A percentile compares a stretch with the other conserved stretches of the same genome.
phyloP scores from a whole-genome alignment of 2,888 invertebrate species.

The Seira sanloemensis region DNA sequence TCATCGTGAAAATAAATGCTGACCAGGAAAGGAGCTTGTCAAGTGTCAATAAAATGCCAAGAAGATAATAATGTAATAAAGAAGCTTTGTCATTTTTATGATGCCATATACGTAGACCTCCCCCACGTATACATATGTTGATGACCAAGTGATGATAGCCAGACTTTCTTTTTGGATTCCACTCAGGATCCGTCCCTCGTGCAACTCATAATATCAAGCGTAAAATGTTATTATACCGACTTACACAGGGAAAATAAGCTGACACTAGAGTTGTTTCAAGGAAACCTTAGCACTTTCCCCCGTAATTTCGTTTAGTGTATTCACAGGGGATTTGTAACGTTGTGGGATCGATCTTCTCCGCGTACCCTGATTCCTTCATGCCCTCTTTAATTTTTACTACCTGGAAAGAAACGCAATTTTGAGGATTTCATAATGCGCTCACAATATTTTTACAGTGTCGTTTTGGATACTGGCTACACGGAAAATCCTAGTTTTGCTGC shows the following conservation, averaged over 20 bases:
- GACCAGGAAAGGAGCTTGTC: constrained; percentile 7
- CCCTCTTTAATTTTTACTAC: too few relatives aligned
- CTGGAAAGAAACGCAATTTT: too few relatives aligned
- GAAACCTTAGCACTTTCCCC: neutral
- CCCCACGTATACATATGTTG: too few relatives aligned
- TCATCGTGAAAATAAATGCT: constrained; percentile 5
- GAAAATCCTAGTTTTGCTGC: too few relatives aligned
- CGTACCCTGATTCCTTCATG: too few relatives aligned
- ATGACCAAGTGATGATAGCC: neutral
- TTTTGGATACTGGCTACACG: too few relatives aligned
- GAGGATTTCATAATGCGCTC: too few relatives aligned
- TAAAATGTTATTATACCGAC: neutral
- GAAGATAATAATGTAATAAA: neutral
- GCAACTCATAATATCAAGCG: neutral
- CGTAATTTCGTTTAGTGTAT: neutral
- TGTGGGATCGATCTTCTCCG: neutral
- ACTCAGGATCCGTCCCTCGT: too few relatives aligned
- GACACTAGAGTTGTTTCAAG: neutral
- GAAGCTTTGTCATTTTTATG: neutral
- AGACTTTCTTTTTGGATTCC: too few relatives aligned
- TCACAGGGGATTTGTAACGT: neutral
- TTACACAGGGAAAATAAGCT: neutral
- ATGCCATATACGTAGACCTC: neutral
- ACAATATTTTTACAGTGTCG: too few relatives aligned
- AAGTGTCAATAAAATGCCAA: constrained; percentile 16